These are phyloP conservation scores for Lapara coniferarum DNA, from an alignment of 2,888 invertebrate genomes.

Conservation along the genomic window DNA sequence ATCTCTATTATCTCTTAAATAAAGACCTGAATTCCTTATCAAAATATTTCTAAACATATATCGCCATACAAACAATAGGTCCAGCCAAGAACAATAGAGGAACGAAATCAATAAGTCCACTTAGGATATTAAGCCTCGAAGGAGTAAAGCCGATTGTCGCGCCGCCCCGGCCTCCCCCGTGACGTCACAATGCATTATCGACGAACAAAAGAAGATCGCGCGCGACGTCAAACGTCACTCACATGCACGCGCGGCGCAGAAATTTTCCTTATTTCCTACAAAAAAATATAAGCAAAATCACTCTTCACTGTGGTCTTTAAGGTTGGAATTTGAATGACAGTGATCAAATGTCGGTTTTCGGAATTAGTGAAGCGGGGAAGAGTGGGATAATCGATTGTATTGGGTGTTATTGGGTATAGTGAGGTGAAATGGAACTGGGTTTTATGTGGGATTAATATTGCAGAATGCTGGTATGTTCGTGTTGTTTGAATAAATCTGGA, in stretches of 20 bases:
- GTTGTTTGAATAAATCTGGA: conserved; percentile 4
- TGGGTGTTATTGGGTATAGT: conserved; percentile 47
- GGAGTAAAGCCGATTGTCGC: conserved; percentile 26
- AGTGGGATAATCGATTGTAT: conserved; percentile 52
- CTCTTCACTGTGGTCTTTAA: conserved; percentile 25
- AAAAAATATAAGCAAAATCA: conserved; percentile 1
- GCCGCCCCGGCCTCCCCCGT: conserved; percentile 32
- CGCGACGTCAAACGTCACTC: conserved; percentile 61
- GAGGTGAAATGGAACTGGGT: conserved; percentile 32
- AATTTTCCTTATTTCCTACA: conserved; percentile 34
- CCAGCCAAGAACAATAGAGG: conserved; percentile 20
- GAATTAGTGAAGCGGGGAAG: conserved; percentile 40
- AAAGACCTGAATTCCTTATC: neutral
- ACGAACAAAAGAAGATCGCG: conserved; percentile 63
- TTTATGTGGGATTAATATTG: conserved; percentile 12
- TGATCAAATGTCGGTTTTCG: conserved; percentile 24
- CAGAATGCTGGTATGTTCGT: neutral
- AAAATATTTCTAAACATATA: neutral
- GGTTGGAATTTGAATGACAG: conserved; percentile 29
- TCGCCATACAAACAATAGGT: neutral
- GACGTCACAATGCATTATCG: conserved; percentile 57
- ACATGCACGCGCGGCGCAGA: conserved; percentile 46
- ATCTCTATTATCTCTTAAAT: neutral
- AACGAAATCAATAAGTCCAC: conserved; percentile 28
- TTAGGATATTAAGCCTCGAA: conserved; percentile 29